Evolutionary conservation across 2,113 vertebrate genomes (phyloP).

Genomic region (Fulmarus glacialis): DNA sequence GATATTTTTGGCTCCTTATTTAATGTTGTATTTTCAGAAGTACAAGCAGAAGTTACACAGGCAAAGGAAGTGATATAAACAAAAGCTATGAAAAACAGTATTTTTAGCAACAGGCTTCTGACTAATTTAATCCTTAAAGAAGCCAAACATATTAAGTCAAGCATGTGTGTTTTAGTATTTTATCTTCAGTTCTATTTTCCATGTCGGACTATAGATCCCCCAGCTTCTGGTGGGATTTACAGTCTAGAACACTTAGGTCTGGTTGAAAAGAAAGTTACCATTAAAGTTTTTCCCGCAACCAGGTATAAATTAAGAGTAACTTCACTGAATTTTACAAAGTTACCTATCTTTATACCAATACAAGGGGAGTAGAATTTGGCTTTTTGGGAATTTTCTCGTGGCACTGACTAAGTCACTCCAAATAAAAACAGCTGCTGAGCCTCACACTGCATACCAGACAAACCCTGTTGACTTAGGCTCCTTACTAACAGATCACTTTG

Average conservation of each 20-base stretch:
- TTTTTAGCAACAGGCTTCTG: background rate
- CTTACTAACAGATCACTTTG: background rate
- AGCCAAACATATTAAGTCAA: background rate
- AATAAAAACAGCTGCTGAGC: background rate
- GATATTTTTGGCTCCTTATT: background rate
- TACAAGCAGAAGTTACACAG: background rate
- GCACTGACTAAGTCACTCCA: background rate
- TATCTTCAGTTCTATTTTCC: background rate
- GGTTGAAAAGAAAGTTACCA: background rate
- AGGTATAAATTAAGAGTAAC: background rate
- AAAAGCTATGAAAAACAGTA: background rate
- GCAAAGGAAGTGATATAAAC: background rate
- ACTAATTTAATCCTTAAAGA: background rate
- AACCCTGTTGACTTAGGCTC: background rate
- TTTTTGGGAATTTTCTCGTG: background rate
- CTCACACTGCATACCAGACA: background rate
- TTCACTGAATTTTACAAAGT: background rate
- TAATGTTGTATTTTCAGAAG: background rate
- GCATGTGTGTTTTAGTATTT: background rate
- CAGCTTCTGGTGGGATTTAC: background rate
- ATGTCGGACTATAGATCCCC: background rate
- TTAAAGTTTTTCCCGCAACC: background rate
- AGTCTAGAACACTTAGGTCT: background rate
- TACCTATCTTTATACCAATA: background rate
- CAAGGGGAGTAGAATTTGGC: background rate